Percentiles rank a stretch among this genome's conserved stretches.
These are phyloP conservation scores for Xestia ashworthii DNA, from an alignment of 2,888 invertebrate genomes.

Conservation along the genomic window DNA sequence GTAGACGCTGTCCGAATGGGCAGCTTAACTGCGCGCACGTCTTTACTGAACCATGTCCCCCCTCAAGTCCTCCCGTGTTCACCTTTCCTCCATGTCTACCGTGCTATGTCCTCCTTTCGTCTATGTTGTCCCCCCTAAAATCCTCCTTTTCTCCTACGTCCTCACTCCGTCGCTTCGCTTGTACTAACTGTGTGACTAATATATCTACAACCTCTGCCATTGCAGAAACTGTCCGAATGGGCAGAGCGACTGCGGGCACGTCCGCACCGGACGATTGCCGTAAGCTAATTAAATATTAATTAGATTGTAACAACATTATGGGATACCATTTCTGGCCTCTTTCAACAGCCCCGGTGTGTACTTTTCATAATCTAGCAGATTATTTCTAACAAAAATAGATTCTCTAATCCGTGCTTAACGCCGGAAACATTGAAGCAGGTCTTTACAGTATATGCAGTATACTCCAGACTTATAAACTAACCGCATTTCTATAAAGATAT, in stretches of 20 bases:
- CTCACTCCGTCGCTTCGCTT: constrained; percentile 3
- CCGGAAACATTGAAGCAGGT: constrained; percentile 5
- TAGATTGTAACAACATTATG: too few species aligned
- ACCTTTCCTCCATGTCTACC: too few species aligned
- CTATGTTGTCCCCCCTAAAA: too few species aligned
- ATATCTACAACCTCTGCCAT: constrained; percentile 32
- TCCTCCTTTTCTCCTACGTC: background rate
- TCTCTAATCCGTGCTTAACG: background rate
- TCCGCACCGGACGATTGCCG: constrained; percentile 60
- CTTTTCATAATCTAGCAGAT: background rate
- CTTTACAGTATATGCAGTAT: background rate
- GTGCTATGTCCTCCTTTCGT: background rate
- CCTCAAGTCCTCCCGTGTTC: too few species aligned
- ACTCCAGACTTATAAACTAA: background rate
- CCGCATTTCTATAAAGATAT: background rate
- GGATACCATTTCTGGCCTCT: constrained; percentile 3
- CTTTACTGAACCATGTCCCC: constrained; percentile 47
- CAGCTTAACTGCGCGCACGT: constrained; percentile 48
- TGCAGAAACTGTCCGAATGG: constrained; percentile 54
- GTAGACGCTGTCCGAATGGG: constrained; percentile 54
- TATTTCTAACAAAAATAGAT: background rate
- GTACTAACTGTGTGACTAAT: constrained; percentile 54
- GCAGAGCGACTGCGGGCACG: constrained; percentile 51
- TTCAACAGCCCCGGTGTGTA: background rate
- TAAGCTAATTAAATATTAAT: constrained; percentile 43